Percentiles rank a stretch among this genome's conserved stretches.
These are phyloP conservation scores for Tenebrio molitor DNA, from an alignment of 1,140 invertebrate genomes.

Conservation along the genomic window DNA sequence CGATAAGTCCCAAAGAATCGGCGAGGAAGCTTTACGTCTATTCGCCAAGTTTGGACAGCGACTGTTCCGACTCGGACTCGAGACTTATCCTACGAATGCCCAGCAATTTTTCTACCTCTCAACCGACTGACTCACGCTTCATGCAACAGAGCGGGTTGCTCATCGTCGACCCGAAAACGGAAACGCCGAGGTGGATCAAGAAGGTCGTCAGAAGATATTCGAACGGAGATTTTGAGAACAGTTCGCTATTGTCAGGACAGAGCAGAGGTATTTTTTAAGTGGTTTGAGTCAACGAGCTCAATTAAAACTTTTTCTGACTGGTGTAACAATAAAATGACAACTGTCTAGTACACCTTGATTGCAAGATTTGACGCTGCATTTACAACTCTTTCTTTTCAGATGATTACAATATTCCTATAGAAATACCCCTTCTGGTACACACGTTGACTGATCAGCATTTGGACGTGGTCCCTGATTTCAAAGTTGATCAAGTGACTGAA, in stretches of 20 bases:
- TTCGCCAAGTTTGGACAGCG: constrained; percentile 64
- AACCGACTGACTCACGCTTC: constrained; percentile 44
- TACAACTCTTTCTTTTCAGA: constrained; percentile 58
- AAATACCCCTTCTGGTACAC: constrained; percentile 64
- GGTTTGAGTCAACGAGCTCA: too few relatives aligned
- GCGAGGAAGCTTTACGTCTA: constrained; percentile 64
- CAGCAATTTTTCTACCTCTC: constrained; percentile 54
- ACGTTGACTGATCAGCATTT: constrained; percentile 63
- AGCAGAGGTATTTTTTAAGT: constrained; percentile 61
- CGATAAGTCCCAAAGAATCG: constrained; percentile 63
- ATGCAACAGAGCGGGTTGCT: constrained; percentile 57
- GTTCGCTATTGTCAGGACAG: constrained; percentile 64
- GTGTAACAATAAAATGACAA: too few relatives aligned
- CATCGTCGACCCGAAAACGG: constrained; percentile 63
- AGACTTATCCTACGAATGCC: constrained; percentile 61
- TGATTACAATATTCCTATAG: constrained; percentile 65
- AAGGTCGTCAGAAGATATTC: constrained; percentile 65
- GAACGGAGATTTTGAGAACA: constrained; percentile 65
- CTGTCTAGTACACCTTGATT: too few relatives aligned
- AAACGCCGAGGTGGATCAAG: constrained; percentile 64
- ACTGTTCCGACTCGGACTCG: constrained; percentile 64
- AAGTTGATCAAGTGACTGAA: constrained; percentile 62
- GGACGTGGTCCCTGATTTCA: constrained; percentile 63
- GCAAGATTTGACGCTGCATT: too few relatives aligned
- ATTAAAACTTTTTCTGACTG: too few relatives aligned